Base-by-base conservation (phyloP, 2,888 invertebrate species). In the Andricus quercusramuli region DNA sequence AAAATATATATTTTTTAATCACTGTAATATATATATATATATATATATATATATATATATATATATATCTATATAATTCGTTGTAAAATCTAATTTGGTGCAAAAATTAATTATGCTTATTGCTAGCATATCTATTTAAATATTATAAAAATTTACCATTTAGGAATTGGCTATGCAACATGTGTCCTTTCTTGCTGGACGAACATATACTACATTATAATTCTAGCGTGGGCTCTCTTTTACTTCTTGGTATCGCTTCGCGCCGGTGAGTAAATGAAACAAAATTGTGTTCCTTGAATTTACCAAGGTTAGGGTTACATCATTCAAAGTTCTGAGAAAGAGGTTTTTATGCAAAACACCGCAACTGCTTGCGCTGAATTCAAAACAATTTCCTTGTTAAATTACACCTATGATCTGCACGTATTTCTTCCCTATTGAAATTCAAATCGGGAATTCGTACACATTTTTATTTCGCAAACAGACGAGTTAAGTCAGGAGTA, bases 171-270 rank as follows among this genome's bases (percentile, higher is more conserved):
- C 17, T 99, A 99, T 91, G 99, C 99, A 11, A 98, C 99, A 5
- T 98, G 98, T 3, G 98, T 99, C 17, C 98, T 99, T 97, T 99
- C 99, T 0, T 98, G 98, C 91, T 99, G 99, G 99, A 97, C 99
- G 95, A 99, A 99, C 93, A 96, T 98, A 78, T 99, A 99, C 94
- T 99, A 99, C 94, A 99, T 99, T 88, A 98, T 99, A 25, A 98
- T 99, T 86, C 94, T 99, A 86, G 97, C 99, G 1, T 99, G 99
- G 99, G 99, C 99, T 3, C 96, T 99, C 86, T 99, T 98, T 94
- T 99, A 99, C 93, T 97, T 99, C 93, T 96, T 98, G 93, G 97
- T 97, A 96, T 97, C 98, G 5, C 95, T 97, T 93, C 93, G 96
- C 93, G 93, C 96, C 89, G 97, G 97, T 97, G 94, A 93, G 88